Evolutionary conservation across 1,140 invertebrate genomes (phyloP), one percentile per base, ranked within the genome.

Genomic region (Acromyrmex heyeri): DNA sequence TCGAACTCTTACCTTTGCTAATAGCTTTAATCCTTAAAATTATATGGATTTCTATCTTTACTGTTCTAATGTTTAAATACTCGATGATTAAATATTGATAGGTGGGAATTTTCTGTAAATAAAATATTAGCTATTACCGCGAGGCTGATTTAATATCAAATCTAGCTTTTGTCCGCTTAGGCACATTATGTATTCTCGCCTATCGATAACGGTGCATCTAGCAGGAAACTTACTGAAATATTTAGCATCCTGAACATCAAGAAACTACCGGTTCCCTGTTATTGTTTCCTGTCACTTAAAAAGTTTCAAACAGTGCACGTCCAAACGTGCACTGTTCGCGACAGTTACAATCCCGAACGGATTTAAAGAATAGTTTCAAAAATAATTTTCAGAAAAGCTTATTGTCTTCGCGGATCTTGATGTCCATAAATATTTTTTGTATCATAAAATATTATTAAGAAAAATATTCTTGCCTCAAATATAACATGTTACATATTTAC

Each of bases 141-240:
- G 38, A 75, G 27, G n/a, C 3, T 8, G 27, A 61, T 61, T 75
- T 72, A 72, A 73, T 24, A 14, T 27, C 55, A 57, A 83, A 83
- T 83, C 65, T 61, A 38, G 6, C 24, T 73, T 48, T 27, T 61
- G 34, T 48, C 61, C 24, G 48, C 62, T 79, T 27, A 44, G 44
- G 65, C 61, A n/a, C 75, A 53, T 34, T 38, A 12, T 69, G 21
- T 53, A 59, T 21, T 73, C 79, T 83, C 57, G 30, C 50, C 50
- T 70, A 70, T 75, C 69, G 79, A 75, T 83, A 83, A 75, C 79
- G 79, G 69, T 48, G 27, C 8, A 38, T 75, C 55, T 75, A 48
- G 38, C 38, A 61, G 79, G 55, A 83, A 83, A 83, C 69, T 61
- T n/a, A 5, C 55, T 83, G 69, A 83, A 83, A 83, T 83, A 83